Base-by-base conservation (phyloP, 2,888 invertebrate species). In the Leptinotarsa juncta region DNA sequence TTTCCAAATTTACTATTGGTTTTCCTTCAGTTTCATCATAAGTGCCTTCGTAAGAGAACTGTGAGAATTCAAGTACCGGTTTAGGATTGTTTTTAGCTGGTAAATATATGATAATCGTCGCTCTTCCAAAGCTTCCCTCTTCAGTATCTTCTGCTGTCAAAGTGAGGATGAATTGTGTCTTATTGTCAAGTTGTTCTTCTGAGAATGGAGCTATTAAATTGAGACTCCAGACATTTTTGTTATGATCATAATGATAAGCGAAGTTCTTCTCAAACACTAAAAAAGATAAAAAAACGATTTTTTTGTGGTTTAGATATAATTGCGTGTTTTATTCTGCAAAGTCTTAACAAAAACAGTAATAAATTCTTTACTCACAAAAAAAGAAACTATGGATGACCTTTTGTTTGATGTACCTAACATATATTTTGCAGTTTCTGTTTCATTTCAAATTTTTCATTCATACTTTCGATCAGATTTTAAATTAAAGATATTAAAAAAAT, bases 151-250 rank as follows among this genome's bases (percentile, higher is more conserved):
- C 67, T 3, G 79, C 79, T 20, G 73, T 71, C n/a, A 80, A 42
- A 14, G 78, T 78, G n/a, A 80, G 48, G n/a, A 80, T 18, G 18
- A 80, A 26, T 68, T 79, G 74, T 1, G 55, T 72, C 51, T 76
- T 75, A n/a, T 66, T 66, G 4, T 65, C 73, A 20, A 80, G 57
- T 42, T 66, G 26, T 7, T 15, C 55, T 10, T 77, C 77, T 14
- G 23, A n/a, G n/a, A 80, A 71, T n/a, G 73, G 48, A 14, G 66
- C 23, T 1, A 15, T n/a, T 20, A 71, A 32, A 15, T 42, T 23
- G 3, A 74, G 20, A 20, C 14, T 71, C 74, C 74, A 74, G 3
- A 14, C 20, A 4, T 74, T 53, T 7, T 26, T 65, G 4, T 53
- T 10, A 3, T 12, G 1, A 20, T 65, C 23, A 20, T 20, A 68